Percentiles rank a stretch among this genome's conserved stretches.
Conservation (phyloP, 35 echinoderm and acorn worm genomes). For the Ptychodera flava region DNA sequence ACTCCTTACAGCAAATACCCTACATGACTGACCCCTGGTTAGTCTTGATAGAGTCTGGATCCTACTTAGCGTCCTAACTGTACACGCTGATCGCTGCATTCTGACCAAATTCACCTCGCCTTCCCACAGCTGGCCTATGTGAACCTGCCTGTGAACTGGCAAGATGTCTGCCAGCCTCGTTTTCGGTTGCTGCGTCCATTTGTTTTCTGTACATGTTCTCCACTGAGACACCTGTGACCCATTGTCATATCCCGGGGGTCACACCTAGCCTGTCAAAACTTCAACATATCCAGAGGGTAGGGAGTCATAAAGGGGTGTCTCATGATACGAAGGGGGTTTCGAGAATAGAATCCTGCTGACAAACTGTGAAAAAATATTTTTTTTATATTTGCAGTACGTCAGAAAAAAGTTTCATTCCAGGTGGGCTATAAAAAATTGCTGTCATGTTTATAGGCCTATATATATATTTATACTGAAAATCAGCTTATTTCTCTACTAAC, state of each 20-base stretch:
- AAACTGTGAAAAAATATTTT: no score
- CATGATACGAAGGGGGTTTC: no score
- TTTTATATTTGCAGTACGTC: no score
- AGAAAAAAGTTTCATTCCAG: no score
- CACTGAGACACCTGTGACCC: background rate
- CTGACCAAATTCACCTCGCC: background rate
- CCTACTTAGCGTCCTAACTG: background rate
- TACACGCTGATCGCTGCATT: background rate
- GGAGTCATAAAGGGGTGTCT: no score
- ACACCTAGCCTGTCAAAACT: background rate
- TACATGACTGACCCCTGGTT: background rate
- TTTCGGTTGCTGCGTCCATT: background rate
- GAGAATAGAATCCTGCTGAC: no score
- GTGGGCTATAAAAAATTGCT: no score
- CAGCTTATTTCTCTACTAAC: no score
- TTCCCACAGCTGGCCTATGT: no score
- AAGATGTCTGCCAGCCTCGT: background rate
- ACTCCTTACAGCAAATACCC: background rate
- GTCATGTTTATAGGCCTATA: no score
- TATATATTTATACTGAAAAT: no score
- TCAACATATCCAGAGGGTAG: no score
- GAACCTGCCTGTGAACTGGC: background rate
- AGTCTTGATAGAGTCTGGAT: background rate
- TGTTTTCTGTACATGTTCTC: background rate
- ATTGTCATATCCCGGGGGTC: background rate